Evolutionary conservation across 2,113 vertebrate species (phyloP).

Genomic region (Lipotes vexillifer): DNA sequence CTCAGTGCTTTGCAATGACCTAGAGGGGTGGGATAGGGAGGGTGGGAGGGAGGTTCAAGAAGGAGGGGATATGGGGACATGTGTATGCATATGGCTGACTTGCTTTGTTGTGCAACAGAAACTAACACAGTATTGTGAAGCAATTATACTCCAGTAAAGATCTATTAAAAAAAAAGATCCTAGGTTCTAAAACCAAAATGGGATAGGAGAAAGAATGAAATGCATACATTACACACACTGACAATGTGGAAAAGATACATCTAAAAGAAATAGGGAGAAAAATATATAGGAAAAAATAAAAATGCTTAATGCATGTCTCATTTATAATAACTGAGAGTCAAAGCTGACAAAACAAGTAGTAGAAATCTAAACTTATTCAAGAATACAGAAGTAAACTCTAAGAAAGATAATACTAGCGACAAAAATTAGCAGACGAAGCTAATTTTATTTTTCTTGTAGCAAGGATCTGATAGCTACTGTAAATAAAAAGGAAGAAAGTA

Average conservation of each 20-base stretch:
- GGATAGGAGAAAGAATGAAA: neutral
- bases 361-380: neutral
- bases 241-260: neutral
- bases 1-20: too few relatives aligned
- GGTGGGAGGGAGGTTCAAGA: too few relatives aligned
- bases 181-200: neutral
- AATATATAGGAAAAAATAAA: neutral
- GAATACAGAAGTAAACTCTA: neutral
- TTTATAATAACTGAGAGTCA: neutral
- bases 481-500: neutral
- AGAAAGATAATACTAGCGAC: neutral
- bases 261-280: neutral
- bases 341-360: neutral
- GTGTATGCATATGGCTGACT: too few relatives aligned
- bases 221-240: neutral
- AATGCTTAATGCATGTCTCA: neutral
- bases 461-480: neutral
- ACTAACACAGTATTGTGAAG: too few relatives aligned
- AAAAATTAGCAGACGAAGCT: neutral
- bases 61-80: too few relatives aligned
- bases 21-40: too few relatives aligned
- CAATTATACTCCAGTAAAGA: too few relatives aligned
- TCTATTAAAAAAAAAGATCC: neutral
- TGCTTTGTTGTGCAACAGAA: too few relatives aligned
- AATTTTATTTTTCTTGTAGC: neutral